Evolutionary conservation across 2,888 invertebrate genomes (phyloP), one percentile per base, ranked within the genome.

Genomic region (Reticulitermes lucifugus): DNA sequence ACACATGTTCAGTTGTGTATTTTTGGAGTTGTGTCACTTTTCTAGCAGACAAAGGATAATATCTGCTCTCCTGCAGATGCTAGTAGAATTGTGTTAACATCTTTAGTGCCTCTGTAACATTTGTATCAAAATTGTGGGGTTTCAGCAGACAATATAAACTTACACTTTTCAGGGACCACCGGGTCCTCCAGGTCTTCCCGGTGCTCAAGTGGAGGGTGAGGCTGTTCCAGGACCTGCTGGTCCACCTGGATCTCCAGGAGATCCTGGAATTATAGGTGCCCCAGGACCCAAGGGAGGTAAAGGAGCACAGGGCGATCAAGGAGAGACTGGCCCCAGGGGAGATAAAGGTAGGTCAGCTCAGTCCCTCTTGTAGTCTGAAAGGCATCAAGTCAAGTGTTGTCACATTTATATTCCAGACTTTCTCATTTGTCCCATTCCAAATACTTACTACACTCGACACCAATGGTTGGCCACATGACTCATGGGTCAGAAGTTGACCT

Each of bases 211-310:
- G 12, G 85, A 85, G 25, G 89, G 89, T 22, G 86, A 87, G 65
- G 84, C 79, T 21, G 86, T 87, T 25, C 88, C 90, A 82, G 90
- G 90, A 41, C 85, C 87, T 21, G 88, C 89, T 0, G 90, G 88
- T 18, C 86, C 85, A 0, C 89, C 90, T 0, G 93, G 93, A 0
- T 88, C 88, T 0, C 90, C 91, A 0, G 93, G 93, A 0, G 88
- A 88, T 0, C 90, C 91, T 2, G 93, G 93, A 0, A 84, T 88
- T 22, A 90, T 89, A 86, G 90, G 89, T 86, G 89, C 89, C 1
- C 89, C 90, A 46, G 90, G 90, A 29, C 88, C 87, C 0, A 81
- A 88, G 22, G 88, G 89, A 7, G 86, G 88, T 46, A 87, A 86
- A 83, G 88, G 86, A 9, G 80, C 85, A 22, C 85, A 86, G 65